Percentiles rank a stretch among this genome's conserved stretches.
Conservation (phyloP, 1,140 invertebrate species). For the Drosophila pectinifera region DNA sequence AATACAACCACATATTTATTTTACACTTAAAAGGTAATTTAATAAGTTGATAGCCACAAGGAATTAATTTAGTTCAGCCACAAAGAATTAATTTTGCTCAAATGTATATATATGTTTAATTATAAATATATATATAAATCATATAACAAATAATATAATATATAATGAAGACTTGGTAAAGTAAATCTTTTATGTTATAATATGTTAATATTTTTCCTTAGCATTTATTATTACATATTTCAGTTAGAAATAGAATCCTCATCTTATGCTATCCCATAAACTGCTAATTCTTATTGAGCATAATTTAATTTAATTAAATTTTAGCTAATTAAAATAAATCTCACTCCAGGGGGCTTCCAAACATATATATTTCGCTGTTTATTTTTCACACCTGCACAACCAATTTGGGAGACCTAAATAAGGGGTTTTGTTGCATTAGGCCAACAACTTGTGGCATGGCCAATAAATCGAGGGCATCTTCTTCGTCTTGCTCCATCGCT, state of each 20-base stretch:
- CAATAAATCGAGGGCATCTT: slow-evolving; percentile 43
- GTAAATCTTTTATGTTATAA: no score
- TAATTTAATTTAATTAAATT: background rate
- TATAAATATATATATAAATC: no score
- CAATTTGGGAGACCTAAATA: slow-evolving; percentile 12
- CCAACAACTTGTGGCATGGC: slow-evolving; percentile 19
- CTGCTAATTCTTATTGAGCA: background rate
- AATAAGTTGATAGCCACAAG: background rate
- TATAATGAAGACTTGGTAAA: background rate
- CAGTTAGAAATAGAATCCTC: background rate
- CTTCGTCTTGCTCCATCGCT: slow-evolving; percentile 14
- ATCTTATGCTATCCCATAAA: background rate
- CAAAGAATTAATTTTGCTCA: no score
- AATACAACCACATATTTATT: slow-evolving; percentile 80
- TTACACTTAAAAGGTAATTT: no score
- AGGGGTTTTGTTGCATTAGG: slow-evolving; percentile 20
- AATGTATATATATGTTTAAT: no score
- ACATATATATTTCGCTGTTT: background rate
- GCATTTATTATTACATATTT: background rate
- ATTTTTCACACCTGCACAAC: slow-evolving; percentile 18
- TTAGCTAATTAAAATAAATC: background rate
- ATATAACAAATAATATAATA: background rate
- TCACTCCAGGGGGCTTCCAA: background rate
- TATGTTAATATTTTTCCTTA: no score
- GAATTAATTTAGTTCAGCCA: no score